Conservation (phyloP, 2,797 vertebrate species). For the Sebastes trivittatus region DNA sequence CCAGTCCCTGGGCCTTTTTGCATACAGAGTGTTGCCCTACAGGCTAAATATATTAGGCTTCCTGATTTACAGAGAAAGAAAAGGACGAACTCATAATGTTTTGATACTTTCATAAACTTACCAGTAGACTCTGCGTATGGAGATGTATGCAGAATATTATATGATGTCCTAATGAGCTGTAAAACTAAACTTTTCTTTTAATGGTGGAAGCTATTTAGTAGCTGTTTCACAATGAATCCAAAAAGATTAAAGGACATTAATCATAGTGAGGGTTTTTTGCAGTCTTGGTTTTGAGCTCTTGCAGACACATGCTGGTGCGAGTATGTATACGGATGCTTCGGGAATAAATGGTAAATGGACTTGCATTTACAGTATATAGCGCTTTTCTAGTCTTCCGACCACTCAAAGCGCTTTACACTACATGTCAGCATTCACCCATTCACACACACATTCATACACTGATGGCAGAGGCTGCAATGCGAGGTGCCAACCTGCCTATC, state of each 20-base stretch:
- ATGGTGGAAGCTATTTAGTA: conserved; percentile 44
- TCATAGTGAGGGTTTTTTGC: conserved; percentile 30
- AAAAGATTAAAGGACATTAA: conserved; percentile 52
- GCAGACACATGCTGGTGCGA: background rate
- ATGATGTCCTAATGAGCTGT: conserved; percentile 55
- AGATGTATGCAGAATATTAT: conserved; percentile 34
- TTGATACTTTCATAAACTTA: conserved; percentile 51
- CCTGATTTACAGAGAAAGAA: conserved; percentile 44
- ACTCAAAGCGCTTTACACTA: background rate
- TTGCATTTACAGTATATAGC: no score
- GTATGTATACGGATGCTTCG: background rate
- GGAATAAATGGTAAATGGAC: background rate
- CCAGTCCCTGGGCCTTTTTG: conserved; percentile 55
- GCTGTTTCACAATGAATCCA: conserved; percentile 22
- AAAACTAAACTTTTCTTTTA: conserved; percentile 58
- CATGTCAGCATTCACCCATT: no score
- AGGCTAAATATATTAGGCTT: conserved; percentile 64
- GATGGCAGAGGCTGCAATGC: no score
- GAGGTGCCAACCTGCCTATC: no score
- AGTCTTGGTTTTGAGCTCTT: conserved; percentile 3
- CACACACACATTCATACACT: no score
- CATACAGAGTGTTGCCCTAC: conserved; percentile 48
- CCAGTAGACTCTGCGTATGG: background rate
- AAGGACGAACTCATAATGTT: conserved; percentile 49
- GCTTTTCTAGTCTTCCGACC: no score